Conservation (phyloP, 2,888 invertebrate genomes). For the Hemicrepidius hirtus region DNA sequence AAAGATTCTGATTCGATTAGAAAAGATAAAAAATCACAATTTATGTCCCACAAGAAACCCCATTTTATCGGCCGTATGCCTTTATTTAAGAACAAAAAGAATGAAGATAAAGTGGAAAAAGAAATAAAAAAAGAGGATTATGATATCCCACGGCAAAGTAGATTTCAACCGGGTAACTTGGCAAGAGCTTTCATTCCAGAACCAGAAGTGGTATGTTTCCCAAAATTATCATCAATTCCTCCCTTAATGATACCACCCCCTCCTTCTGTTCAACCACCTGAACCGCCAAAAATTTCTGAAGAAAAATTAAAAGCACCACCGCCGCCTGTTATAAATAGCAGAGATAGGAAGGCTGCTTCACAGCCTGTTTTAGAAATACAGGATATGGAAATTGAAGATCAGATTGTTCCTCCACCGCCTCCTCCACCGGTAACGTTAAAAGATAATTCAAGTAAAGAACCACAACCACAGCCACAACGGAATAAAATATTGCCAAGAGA, state of each 20-base stretch:
- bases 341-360: conserved; percentile 32
- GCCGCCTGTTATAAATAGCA: conserved; percentile 63
- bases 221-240: conserved; percentile 68
- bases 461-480: background rate
- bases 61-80: conserved; percentile 93
- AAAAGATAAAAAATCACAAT: conserved; percentile 64
- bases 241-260: conserved; percentile 64
- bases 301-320: conserved; percentile 62
- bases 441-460: background rate
- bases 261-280: conserved; percentile 58
- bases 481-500: conserved; percentile 72
- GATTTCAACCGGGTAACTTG: conserved; percentile 70
- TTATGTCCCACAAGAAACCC: conserved; percentile 78
- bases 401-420: conserved; percentile 50
- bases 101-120: conserved; percentile 71
- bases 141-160: conserved; percentile 67
- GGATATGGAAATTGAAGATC: conserved; percentile 52
- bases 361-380: conserved; percentile 33
- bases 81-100: conserved; percentile 79
- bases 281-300: conserved; percentile 60
- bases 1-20: conserved; percentile 43
- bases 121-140: conserved; percentile 75
- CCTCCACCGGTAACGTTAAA: conserved; percentile 41
- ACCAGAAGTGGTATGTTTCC: conserved; percentile 71
- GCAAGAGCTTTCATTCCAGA: conserved; percentile 70